These are phyloP conservation scores for Minunthozetes semirufus DNA, from an alignment of 2,888 invertebrate genomes.

Conservation along the genomic window DNA sequence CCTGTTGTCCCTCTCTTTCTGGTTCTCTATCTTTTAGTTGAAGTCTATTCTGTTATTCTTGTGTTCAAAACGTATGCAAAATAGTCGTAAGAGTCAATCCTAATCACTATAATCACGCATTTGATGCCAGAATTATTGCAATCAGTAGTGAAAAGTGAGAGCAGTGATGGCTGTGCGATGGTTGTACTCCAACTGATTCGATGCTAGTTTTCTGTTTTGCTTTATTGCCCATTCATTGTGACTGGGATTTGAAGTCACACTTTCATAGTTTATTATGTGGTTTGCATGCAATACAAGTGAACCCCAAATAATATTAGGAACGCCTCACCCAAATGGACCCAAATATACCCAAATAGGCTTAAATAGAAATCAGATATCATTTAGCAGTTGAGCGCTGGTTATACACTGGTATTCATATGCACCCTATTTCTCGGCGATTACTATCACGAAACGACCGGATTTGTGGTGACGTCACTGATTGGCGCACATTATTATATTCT, in stretches of 20 bases:
- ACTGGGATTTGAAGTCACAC: conserved; percentile 13
- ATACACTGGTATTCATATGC: background rate
- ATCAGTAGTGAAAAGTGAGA: background rate
- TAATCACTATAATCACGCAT: conserved; percentile 20
- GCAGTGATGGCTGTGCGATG: background rate
- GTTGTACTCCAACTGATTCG: background rate
- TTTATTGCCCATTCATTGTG: conserved; percentile 25
- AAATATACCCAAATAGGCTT: conserved; percentile 5
- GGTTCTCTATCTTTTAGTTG: background rate
- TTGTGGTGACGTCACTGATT: conserved; percentile 18
- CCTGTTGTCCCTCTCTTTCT: background rate
- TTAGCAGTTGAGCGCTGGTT: background rate
- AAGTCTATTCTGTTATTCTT: background rate
- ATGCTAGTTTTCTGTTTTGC: background rate
- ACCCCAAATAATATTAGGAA: conserved; percentile 29
- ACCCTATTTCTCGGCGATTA: conserved; percentile 5
- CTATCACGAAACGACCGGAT: conserved; percentile 20
- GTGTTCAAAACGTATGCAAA: background rate
- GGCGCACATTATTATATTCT: background rate
- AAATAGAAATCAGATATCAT: conserved; percentile 25
- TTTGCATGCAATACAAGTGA: conserved; percentile 12
- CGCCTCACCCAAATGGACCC: conserved; percentile 1
- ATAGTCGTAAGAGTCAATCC: conserved; percentile 4
- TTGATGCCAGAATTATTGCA: background rate
- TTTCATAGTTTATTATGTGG: conserved; percentile 27